phyloP scores from a whole-genome alignment of 30 jellyfish, hydroid and myxozoan genomes.

The Hydra vulgaris region DNA sequence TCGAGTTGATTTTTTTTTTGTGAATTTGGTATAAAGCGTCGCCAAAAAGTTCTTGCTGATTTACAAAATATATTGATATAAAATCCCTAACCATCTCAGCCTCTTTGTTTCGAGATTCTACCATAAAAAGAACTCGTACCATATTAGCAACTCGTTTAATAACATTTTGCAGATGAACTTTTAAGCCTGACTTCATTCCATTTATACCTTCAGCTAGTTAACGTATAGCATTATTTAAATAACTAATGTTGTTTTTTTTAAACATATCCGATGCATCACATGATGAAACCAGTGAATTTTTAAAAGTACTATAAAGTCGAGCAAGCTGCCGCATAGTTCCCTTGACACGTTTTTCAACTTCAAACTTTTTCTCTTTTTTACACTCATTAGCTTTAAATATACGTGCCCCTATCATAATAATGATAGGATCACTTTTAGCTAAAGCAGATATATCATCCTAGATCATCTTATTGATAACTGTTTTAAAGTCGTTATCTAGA shows the following conservation, averaged over 20 bases:
- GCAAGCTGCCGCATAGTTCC: neutral
- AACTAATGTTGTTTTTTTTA: neutral
- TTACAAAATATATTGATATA: too few relatives aligned
- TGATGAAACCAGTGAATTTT: neutral
- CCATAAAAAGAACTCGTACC: too few relatives aligned
- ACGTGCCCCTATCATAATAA: neutral
- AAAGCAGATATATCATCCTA: neutral
- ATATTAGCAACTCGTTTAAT: too few relatives aligned
- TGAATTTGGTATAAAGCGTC: too few relatives aligned
- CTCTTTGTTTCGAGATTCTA: too few relatives aligned
- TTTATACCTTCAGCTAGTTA: neutral
- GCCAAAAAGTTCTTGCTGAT: too few relatives aligned
- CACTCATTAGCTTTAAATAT: neutral
- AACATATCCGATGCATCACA: neutral
- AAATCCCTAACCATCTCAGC: too few relatives aligned
- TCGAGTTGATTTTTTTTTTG: too few relatives aligned
- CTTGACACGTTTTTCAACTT: neutral
- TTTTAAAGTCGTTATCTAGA: neutral
- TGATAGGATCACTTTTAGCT: neutral
- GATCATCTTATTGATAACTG: neutral
- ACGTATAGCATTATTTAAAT: neutral
- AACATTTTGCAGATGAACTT: too few relatives aligned
- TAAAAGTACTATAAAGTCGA: neutral
- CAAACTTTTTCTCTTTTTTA: neutral
- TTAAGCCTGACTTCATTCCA: too few relatives aligned